Evolutionary conservation across 2,113 vertebrate genomes (phyloP).

Genomic region (Fregata magnificens): DNA sequence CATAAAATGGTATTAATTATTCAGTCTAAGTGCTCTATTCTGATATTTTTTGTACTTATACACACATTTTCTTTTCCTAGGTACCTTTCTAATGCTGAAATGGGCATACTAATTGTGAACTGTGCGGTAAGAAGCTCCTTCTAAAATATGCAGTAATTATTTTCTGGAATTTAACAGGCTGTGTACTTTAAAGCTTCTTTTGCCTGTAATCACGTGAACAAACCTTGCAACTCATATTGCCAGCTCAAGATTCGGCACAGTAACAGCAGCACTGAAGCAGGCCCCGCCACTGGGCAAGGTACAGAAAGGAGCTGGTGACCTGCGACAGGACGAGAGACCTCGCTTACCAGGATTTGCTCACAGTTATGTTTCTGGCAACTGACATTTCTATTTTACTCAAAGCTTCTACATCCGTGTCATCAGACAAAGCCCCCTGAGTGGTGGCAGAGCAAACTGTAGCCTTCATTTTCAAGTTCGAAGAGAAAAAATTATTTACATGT

Average conservation of each 20-base stretch:
- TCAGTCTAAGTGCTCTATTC: slow-evolving; percentile 27
- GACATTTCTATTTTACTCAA: slow-evolving; percentile 22
- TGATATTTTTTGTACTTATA: slow-evolving; percentile 27
- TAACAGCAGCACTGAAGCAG: not conserved
- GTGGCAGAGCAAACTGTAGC: not conserved
- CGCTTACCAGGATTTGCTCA: not conserved
- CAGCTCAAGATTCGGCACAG: not conserved
- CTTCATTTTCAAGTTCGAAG: not conserved
- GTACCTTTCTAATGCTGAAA: slow-evolving; percentile 28
- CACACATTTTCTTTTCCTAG: slow-evolving; percentile 44
- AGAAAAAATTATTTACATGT: slow-evolving; percentile 1
- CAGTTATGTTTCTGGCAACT: slow-evolving; percentile 3
- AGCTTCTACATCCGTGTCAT: not conserved
- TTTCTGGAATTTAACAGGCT: not conserved
- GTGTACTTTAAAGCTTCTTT: not conserved
- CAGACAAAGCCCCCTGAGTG: not conserved
- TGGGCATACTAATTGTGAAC: not conserved
- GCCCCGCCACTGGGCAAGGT: not conserved
- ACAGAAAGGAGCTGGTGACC: not conserved
- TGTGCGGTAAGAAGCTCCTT: not conserved
- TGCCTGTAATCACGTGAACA: not conserved
- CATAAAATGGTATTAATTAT: slow-evolving; percentile 42
- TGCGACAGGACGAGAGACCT: not conserved
- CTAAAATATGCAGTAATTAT: not conserved
- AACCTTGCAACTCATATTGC: not conserved